Base-by-base conservation (phyloP, 2,113 vertebrate genomes). In the Mellivora capensis region DNA sequence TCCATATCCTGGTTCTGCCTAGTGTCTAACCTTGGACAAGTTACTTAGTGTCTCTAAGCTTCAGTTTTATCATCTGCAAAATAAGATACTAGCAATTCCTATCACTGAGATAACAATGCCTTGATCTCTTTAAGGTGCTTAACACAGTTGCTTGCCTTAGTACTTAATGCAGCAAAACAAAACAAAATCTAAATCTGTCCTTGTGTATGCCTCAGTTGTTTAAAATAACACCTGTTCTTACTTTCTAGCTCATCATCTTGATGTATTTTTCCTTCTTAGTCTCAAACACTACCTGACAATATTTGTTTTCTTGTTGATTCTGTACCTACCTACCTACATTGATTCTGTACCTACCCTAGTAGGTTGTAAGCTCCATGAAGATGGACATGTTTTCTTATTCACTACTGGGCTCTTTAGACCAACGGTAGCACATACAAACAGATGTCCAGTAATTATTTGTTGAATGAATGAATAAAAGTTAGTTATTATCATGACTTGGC, bases 401-500 rank as follows among this genome's bases (percentile, higher is more conserved):
- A 77, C 71, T 82, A 25, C 52, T 96, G 39, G 37, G 7, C 34
- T 86, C 31, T 74, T 77, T 86, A 94, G 82, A 39, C 52, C 34
- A 85, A 23, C 77, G 49, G 72, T 91, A 85, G 49, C 12, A 52
- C 29, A 62, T 47, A 93, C 77, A 93, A 90, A 72, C 90, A 90
- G 64, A 76, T 85, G 44, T 81, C 62, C 61, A 83, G 21, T 86
- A 94, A 90, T 52, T 96, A 94, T 87, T 94, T 84, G 61, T 44
- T 93, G 44, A 96, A 47, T 57, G 34, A 91, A 71, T 95, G 74
- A 90, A 59, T 90, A 61, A 81, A 87, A 14, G 34, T 97, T 97
- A 81, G 37, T 71, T 81, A 31, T 86, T 95, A 82, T 86, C 81
- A 94, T 81, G 89, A 71, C 89, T 76, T 93, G 42, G 29, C 31